Evolutionary conservation across 2,888 invertebrate genomes (phyloP).

Genomic region (Limnephilus marmoratus): DNA sequence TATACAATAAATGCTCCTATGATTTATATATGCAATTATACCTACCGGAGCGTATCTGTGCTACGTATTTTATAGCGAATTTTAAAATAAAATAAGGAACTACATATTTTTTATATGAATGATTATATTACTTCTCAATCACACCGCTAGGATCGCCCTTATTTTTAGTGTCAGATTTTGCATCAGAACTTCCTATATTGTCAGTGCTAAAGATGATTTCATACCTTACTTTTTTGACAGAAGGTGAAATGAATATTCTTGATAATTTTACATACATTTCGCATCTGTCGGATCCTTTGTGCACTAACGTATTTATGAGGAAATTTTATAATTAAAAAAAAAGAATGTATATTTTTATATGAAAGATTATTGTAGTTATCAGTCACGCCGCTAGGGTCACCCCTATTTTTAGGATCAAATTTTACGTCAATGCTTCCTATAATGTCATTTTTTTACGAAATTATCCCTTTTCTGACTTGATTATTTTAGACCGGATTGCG

Average conservation of each 20-base stretch:
- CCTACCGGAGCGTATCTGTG: not conserved
- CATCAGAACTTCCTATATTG: no score
- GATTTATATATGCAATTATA: not conserved
- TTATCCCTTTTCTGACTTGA: not conserved
- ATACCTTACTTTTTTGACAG: no score
- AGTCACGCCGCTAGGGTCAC: not conserved
- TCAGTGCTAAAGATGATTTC: no score
- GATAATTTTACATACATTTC: no score
- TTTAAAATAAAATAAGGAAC: not conserved
- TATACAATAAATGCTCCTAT: not conserved
- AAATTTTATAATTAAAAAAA: no score
- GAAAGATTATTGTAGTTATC: not conserved
- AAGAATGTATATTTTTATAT: no score
- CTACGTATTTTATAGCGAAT: not conserved
- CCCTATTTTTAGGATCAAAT: not conserved
- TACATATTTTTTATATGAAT: not conserved
- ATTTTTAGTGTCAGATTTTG: not conserved
- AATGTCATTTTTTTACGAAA: not conserved
- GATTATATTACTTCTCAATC: not conserved
- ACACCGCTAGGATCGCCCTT: not conserved
- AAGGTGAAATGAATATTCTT: no score
- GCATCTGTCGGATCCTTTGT: no score
- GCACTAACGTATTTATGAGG: no score
- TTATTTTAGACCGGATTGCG: not conserved
- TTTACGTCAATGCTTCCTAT: slow-evolving; percentile 11